Evolutionary conservation across 2,113 vertebrate genomes (phyloP).

Genomic region (Dipodomys spectabilis): DNA sequence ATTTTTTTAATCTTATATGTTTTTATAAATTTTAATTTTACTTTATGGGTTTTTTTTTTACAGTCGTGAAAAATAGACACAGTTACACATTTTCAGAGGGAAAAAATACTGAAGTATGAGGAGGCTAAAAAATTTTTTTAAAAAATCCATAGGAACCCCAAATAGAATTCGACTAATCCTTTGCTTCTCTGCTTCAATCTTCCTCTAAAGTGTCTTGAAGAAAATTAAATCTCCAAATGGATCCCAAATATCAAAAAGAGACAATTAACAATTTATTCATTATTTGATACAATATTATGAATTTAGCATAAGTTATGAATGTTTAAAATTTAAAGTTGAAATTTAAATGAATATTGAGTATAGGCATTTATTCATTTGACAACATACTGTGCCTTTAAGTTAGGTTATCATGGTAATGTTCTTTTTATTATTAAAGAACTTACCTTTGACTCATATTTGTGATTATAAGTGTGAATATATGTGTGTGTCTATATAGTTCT

Average conservation of each 20-base stretch:
- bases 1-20: not conserved
- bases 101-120: not conserved
- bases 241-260: conserved; percentile 33
- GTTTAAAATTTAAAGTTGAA: conserved; percentile 45
- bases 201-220: not conserved
- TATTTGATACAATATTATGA: not conserved
- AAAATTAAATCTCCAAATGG: conserved; percentile 33
- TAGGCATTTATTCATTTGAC: conserved; percentile 36
- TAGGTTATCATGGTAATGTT: not conserved
- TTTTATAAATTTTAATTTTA: conserved; percentile 11
- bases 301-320: not conserved
- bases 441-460: not conserved
- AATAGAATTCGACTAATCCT: conserved; percentile 25
- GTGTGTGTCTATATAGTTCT: not conserved
- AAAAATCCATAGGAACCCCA: not conserved
- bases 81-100: not conserved
- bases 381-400: not conserved
- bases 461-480: not conserved
- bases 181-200: not conserved
- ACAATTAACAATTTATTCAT: conserved; percentile 17
- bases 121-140: conserved; percentile 11
- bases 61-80: not conserved
- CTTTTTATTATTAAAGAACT: not conserved
- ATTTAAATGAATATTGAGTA: not conserved
- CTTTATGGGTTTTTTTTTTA: conserved; percentile 31